Evolutionary conservation across 2,113 vertebrate genomes (phyloP).

Genomic region (Dryoscopus gambensis): DNA sequence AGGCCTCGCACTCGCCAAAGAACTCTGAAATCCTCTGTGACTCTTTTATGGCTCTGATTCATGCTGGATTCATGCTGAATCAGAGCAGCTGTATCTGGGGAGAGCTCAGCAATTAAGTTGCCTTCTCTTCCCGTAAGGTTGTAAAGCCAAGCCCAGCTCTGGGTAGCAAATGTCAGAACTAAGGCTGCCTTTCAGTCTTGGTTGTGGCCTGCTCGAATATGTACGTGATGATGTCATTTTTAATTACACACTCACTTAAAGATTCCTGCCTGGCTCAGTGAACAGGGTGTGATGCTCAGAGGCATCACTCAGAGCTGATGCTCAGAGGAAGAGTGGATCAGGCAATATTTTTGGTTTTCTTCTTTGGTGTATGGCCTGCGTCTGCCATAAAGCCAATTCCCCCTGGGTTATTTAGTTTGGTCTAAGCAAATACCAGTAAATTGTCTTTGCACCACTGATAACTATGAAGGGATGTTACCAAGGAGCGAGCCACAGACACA

Average conservation of each 20-base stretch:
- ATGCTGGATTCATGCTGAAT: conserved; percentile 28
- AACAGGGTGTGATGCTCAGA: not conserved
- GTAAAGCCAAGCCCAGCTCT: not conserved
- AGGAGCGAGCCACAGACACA: not conserved
- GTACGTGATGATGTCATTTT: not conserved
- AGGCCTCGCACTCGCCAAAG: not conserved
- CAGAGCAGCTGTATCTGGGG: not conserved
- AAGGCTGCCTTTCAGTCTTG: not conserved
- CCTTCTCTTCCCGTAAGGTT: not conserved
- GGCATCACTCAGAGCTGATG: not conserved
- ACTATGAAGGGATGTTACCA: not conserved
- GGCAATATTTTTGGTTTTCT: not conserved
- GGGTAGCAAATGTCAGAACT: not conserved
- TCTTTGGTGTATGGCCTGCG: not conserved
- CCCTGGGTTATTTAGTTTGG: not conserved
- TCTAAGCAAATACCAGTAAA: not conserved
- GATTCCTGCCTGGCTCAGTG: not conserved
- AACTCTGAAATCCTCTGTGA: not conserved
- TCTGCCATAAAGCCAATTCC: not conserved
- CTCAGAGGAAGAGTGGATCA: not conserved
- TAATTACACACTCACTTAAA: not conserved
- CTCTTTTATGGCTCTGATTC: conserved; percentile 13
- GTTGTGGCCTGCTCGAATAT: not conserved
- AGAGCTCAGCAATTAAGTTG: not conserved
- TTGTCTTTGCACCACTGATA: not conserved